Evolutionary conservation across 1,140 invertebrate genomes (phyloP).

Genomic region (Drosophila bocqueti): DNA sequence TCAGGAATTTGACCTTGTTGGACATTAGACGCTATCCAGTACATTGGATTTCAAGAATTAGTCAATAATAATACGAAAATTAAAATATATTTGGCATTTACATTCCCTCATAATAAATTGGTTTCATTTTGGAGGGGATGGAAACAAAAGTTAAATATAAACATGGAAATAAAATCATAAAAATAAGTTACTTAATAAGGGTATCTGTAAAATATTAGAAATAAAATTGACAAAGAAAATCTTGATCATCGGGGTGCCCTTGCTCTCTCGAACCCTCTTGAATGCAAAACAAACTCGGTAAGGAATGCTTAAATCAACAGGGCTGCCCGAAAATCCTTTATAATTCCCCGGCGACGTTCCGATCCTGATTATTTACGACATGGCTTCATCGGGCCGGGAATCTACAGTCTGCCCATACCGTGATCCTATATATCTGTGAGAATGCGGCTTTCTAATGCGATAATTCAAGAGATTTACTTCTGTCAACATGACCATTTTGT

Average conservation of each 20-base stretch:
- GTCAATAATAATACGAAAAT: too few relatives aligned
- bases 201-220: too few relatives aligned
- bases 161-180: too few relatives aligned
- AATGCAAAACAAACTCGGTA: constrained; percentile 35
- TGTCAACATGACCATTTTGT: constrained; percentile 84
- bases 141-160: too few relatives aligned
- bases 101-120: not conserved
- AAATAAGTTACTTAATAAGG: too few relatives aligned
- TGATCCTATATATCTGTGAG: constrained; percentile 62
- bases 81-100: too few relatives aligned
- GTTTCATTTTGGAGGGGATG: too few relatives aligned
- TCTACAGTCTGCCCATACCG: constrained; percentile 31
- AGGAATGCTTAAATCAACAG: constrained; percentile 65
- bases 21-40: too few relatives aligned
- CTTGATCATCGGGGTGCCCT: constrained; percentile 25
- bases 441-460: constrained; percentile 81
- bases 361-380: constrained; percentile 77
- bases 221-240: not conserved
- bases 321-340: constrained; percentile 72
- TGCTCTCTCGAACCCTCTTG: constrained; percentile 19
- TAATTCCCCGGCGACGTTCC: constrained; percentile 70
- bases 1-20: not conserved
- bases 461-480: constrained; percentile 85
- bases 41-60: too few relatives aligned
- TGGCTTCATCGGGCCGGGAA: constrained; percentile 77